These are phyloP conservation scores for Heterocephalus glaber DNA, from an alignment of 2,113 vertebrate genomes.

Conservation along the genomic window DNA sequence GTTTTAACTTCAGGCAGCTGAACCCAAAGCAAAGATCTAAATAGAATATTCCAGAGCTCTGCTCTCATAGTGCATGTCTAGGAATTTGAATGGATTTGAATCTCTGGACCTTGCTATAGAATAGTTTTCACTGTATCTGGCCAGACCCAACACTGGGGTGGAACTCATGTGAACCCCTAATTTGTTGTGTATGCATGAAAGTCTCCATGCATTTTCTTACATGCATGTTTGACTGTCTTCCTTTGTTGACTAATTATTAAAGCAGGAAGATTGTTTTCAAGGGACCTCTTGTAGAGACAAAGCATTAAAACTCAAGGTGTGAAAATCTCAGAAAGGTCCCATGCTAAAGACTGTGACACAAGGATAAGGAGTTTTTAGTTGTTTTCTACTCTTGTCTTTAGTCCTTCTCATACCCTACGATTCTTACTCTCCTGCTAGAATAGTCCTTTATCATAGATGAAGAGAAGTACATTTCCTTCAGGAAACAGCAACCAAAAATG, in stretches of 20 bases:
- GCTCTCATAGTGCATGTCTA: constrained; percentile 27
- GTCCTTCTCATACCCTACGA: background rate
- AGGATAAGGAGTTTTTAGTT: background rate
- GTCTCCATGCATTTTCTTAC: constrained; percentile 13
- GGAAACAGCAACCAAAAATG: background rate
- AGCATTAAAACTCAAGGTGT: background rate
- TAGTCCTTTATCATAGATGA: background rate
- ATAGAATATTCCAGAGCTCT: constrained; percentile 15
- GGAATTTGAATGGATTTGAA: constrained; percentile 27
- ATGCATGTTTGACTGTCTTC: constrained; percentile 16
- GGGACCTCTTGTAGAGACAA: background rate
- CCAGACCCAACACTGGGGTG: background rate
- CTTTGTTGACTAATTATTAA: constrained; percentile 54
- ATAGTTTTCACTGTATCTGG: background rate
- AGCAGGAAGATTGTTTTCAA: background rate
- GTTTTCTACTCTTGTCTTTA: background rate
- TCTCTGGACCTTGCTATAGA: constrained; percentile 54
- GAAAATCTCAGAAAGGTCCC: background rate
- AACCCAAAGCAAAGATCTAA: constrained; percentile 62
- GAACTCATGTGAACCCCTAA: background rate
- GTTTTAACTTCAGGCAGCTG: constrained; percentile 73
- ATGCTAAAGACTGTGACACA: background rate
- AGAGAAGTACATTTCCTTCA: background rate
- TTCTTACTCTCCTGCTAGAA: background rate
- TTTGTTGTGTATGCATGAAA: background rate